Base-by-base conservation (phyloP, 2,888 invertebrate species). In the Caenorhabditis virilis region DNA sequence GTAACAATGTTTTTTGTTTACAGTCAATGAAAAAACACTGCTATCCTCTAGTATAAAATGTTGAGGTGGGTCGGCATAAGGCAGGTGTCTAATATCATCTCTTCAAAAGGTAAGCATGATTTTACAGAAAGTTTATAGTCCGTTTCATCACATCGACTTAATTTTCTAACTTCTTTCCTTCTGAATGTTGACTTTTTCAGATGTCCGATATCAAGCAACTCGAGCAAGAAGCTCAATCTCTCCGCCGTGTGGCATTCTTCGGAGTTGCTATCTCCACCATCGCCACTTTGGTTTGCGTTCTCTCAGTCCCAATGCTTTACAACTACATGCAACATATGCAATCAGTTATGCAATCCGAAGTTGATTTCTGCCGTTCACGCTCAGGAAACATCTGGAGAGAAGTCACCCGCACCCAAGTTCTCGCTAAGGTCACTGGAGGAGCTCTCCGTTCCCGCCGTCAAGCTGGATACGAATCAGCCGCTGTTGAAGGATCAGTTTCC, bases 301-400 rank as follows among this genome's bases (percentile, higher is more conserved):
- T 77, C 38, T 61, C 72, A 26, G 68, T 75, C 30, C 77, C 77
- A 50, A 74, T 77, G 67, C 47, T 77, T 27, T 77, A 76, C 72
- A 77, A 76, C 68, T 77, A 78, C 73, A 69, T 78, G 60, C 78
- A 78, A 66, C 77, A 76, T 60, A 75, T 78, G 75, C 72, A 72
- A 50, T 71, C 71, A 11, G 63, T 66, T 23, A 72, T 72, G 72
- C 72, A 72, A 45, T 61, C 58, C 47, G 74, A 74, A 45, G 62
- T 74, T 43, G 71, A 74, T 36, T 74, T 74, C 69, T 74, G 74
- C 61, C 69, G 74, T 51, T 72, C 77, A 52, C 67, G 77, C 36
- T 74, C 75, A 30, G 62, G 63, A 45, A 74, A 72, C 63, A 69
- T 77, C 59, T 76, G 75, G 77, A 65, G 64, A 53, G 77, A 77